phyloP scores from a whole-genome alignment of 2,113 vertebrate genomes.

The Pleuronectes platessa region DNA sequence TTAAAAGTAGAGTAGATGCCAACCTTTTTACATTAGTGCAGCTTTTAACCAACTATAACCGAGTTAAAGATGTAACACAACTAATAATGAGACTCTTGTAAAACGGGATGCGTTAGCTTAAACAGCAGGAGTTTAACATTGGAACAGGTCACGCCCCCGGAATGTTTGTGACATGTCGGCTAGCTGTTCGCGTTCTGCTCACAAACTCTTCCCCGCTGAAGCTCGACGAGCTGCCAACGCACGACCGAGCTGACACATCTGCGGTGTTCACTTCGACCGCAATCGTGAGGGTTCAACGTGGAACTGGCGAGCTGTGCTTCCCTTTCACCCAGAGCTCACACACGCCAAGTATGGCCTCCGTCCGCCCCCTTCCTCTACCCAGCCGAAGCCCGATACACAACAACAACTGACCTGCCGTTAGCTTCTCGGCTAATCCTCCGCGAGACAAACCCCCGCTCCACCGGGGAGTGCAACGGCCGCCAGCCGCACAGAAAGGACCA shows the following conservation, averaged over 20 bases:
- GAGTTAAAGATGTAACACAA: background rate
- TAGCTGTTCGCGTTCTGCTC: background rate
- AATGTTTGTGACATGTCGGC: background rate
- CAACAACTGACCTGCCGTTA: constrained; percentile 70
- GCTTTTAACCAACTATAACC: constrained; percentile 19
- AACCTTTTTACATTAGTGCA: constrained; percentile 31
- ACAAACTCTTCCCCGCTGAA: constrained; percentile 1
- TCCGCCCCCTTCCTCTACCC: constrained; percentile 78
- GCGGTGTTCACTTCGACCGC: accelerated
- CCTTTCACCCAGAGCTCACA: constrained; percentile 47
- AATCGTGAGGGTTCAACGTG: constrained; percentile 22
- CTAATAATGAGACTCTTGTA: background rate
- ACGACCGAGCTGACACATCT: background rate
- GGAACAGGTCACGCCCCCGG: background rate
- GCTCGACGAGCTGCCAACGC: background rate
- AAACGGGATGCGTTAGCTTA: background rate
- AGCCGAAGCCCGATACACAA: constrained; percentile 68
- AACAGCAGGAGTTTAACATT: background rate
- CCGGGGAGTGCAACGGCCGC: background rate
- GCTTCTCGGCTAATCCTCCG: constrained; percentile 70
- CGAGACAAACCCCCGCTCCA: constrained; percentile 3
- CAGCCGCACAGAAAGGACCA: background rate
- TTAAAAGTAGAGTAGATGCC: constrained; percentile 23
- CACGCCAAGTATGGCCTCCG: constrained; percentile 80
- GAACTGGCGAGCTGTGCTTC: constrained; percentile 50